These are phyloP conservation scores for Zoanthus sansibaricus DNA, from an alignment of 92 coral and sea anemone species.

Conservation along the genomic window DNA sequence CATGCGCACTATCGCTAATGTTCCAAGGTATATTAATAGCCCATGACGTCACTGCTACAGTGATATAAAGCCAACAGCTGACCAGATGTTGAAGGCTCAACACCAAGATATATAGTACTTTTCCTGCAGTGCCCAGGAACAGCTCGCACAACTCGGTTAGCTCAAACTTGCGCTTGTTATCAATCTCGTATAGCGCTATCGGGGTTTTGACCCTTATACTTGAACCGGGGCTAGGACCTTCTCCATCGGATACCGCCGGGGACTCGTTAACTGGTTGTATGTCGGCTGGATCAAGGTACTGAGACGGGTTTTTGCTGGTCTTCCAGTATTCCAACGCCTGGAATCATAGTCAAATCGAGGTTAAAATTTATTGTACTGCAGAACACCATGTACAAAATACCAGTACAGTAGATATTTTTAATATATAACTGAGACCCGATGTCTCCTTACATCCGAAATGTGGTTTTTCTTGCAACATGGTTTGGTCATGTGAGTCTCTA, in stretches of 20 bases:
- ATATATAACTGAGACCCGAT: no score
- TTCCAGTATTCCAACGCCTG: conserved; percentile 42
- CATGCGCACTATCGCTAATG: conserved; percentile 40
- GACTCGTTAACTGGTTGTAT: conserved; percentile 21
- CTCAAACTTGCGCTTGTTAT: conserved; percentile 35
- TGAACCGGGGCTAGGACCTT: conserved; percentile 30
- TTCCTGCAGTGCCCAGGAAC: conserved; percentile 33
- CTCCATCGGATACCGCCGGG: conserved; percentile 33
- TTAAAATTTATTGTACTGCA: background rate
- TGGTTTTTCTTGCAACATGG: no score
- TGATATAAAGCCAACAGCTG: conserved; percentile 40
- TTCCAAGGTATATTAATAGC: conserved; percentile 40
- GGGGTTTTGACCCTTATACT: conserved; percentile 39
- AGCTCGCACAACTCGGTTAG: conserved; percentile 39
- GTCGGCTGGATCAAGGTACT: conserved; percentile 17
- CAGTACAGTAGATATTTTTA: no score
- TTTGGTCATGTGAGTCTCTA: no score
- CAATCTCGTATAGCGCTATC: conserved; percentile 41
- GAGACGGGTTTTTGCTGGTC: conserved; percentile 1
- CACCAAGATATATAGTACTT: conserved; percentile 26
- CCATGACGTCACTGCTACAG: conserved; percentile 51
- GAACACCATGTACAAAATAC: no score
- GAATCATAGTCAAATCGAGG: background rate
- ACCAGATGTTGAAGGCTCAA: conserved; percentile 33
- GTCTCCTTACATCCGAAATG: no score